These are phyloP conservation scores for Sarcoramphus papa DNA, from an alignment of 2,797 vertebrate species.

Conservation along the genomic window DNA sequence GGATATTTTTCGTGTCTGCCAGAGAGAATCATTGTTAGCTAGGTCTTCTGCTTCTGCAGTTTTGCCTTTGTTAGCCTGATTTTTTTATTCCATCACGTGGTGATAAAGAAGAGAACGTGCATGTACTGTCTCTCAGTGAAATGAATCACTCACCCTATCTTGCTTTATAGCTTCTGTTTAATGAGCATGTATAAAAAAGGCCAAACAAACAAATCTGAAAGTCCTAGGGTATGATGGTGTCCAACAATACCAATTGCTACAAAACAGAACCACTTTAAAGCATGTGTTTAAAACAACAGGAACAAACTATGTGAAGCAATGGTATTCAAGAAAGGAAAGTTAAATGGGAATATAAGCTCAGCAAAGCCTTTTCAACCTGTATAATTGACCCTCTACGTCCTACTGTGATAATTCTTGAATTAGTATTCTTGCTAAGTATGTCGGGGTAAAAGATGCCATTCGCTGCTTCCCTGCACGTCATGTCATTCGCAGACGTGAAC, in stretches of 20 bases:
- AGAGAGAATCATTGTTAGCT: neutral
- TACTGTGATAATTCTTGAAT: neutral
- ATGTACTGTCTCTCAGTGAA: neutral
- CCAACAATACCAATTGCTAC: neutral
- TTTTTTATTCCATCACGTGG: neutral
- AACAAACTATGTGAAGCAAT: neutral
- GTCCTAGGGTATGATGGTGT: neutral
- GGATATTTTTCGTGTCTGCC: neutral
- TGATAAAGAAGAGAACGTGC: neutral
- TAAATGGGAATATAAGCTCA: neutral
- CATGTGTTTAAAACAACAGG: neutral
- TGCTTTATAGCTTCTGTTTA: neutral
- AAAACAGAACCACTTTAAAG: neutral
- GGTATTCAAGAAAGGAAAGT: neutral
- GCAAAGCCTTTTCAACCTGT: neutral
- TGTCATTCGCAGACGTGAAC: neutral
- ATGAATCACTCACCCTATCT: neutral
- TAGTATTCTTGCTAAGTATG: neutral
- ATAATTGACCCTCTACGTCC: neutral
- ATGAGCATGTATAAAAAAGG: neutral
- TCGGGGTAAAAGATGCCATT: neutral
- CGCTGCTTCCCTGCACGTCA: neutral
- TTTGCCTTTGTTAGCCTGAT: neutral
- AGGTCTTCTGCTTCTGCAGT: neutral
- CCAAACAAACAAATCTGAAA: neutral